Base-by-base conservation (phyloP, 2,797 vertebrate genomes). In the Naso thynnoides region DNA sequence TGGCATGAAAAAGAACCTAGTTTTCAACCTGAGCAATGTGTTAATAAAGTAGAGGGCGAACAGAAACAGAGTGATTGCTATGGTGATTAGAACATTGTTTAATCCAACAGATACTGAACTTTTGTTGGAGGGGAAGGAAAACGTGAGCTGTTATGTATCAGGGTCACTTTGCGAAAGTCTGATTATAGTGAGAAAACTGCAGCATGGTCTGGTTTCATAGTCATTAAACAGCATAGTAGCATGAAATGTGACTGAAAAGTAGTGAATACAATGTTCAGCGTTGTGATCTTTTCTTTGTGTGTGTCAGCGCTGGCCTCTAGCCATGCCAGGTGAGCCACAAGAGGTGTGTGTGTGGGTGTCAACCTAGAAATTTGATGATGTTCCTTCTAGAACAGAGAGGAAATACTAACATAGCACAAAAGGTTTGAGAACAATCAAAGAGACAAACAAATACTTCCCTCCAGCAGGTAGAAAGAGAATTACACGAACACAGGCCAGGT, bases 301-400 rank as follows among this genome's bases (percentile, higher is more conserved):
- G 77, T 62, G 74, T 81, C 38, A 38, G 54, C 2, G 7, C 56
- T 88, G 81, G 88, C 83, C 68, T 55, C 50, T 38, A 24, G 60
- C 85, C 86, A 88, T 84, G 83, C 75, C 85, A 90, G 88, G 87
- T 90, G 88, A 86, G 49, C 78, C 47, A 76, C 56, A 82, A 70
- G 75, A 65, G 66, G 70, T 70, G 55, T 73, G 57, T 77, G 36
- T 58, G 69, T 73, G 86, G 52, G 84, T 88, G 86, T 86, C 85
- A 87, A 82, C 79, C 70, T 52, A 81, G 91, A 92, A 93, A 92
- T 86, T 81, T 76, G 90, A 92, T 91, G 88, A 91, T 86, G 84
- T 87, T 87, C 81, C 77, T 70, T 55, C 69, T 33, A 69, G 59
- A 83, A 71, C 54, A 61, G 70, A 81, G 78, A 81, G 63, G 73